These are phyloP conservation scores for Trichogramma pretiosum DNA, from an alignment of 1,140 invertebrate genomes.

Conservation along the genomic window DNA sequence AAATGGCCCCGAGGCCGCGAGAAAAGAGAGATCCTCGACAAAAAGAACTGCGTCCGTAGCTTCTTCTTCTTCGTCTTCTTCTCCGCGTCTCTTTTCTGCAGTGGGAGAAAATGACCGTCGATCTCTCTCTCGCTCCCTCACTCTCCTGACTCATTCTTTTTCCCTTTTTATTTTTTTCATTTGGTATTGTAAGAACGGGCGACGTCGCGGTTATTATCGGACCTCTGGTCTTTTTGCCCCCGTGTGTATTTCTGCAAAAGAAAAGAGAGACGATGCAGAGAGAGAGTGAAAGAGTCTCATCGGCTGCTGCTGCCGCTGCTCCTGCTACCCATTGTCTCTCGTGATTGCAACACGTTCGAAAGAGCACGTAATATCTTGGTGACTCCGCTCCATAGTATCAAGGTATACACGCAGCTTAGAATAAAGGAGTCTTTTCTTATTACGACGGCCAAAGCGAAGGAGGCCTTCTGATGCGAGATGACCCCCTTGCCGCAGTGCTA, in stretches of 20 bases:
- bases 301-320: too few species aligned
- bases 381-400: too few species aligned
- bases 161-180: too few species aligned
- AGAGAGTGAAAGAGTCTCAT: conserved; percentile 8
- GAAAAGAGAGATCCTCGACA: conserved; percentile 9
- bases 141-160: background rate
- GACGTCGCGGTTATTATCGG: conserved; percentile 38
- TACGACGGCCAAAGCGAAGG: too few species aligned
- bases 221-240: conserved; percentile 35
- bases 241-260: background rate
- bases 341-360: too few species aligned
- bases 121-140: background rate
- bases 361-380: too few species aligned
- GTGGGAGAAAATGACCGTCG: conserved; percentile 10
- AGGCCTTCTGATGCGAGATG: too few species aligned
- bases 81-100: conserved; percentile 12
- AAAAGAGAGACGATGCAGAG: conserved; percentile 4
- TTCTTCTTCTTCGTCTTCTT: background rate
- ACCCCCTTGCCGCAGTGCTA: too few species aligned
- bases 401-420: too few species aligned
- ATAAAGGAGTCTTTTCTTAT: too few species aligned
- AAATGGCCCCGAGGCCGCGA: conserved; percentile 4
- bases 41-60: too few species aligned
- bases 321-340: too few species aligned
- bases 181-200: conserved; percentile 8